Evolutionary conservation across 2,888 invertebrate genomes (phyloP).

Genomic region (Acrobasis consociella): DNA sequence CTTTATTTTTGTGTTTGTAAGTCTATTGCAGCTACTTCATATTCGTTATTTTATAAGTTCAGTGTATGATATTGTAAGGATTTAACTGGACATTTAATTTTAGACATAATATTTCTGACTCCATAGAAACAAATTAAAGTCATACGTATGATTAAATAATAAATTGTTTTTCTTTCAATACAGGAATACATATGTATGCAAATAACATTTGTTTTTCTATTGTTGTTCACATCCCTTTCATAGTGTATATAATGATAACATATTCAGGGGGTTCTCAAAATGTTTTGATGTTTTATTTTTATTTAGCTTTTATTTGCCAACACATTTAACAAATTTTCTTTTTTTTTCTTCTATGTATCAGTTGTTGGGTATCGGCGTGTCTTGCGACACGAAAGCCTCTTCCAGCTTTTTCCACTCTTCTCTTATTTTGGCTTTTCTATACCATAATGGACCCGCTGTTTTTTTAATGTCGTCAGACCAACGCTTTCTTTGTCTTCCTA

Average conservation of each 20-base stretch:
- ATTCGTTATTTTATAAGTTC: slow-evolving; percentile 45
- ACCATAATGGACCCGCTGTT: too few species aligned
- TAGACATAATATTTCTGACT: slow-evolving; percentile 34
- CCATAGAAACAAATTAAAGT: slow-evolving; percentile 13
- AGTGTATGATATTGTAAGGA: slow-evolving; percentile 53
- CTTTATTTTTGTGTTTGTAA: slow-evolving; percentile 23
- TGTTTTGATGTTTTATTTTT: too few species aligned
- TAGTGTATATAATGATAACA: neutral
- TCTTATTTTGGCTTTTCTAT: too few species aligned
- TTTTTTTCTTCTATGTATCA: too few species aligned
- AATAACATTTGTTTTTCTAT: neutral
- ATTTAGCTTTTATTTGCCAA: too few species aligned
- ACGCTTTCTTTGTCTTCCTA: too few species aligned
- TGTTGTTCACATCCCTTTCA: neutral
- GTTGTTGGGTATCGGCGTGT: too few species aligned
- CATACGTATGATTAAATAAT: slow-evolving; percentile 16
- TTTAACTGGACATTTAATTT: slow-evolving; percentile 45
- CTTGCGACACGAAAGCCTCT: too few species aligned
- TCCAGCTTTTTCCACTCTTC: too few species aligned
- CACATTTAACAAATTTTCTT: too few species aligned
- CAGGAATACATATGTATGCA: slow-evolving; percentile 10
- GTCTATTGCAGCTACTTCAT: slow-evolving; percentile 47
- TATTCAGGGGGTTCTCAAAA: too few species aligned
- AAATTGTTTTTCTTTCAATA: slow-evolving; percentile 26
- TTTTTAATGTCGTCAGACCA: too few species aligned